Percentiles rank a stretch among this genome's conserved stretches.
phyloP scores from a whole-genome alignment of 2,797 vertebrate genomes.

The Simalia tracyae region DNA sequence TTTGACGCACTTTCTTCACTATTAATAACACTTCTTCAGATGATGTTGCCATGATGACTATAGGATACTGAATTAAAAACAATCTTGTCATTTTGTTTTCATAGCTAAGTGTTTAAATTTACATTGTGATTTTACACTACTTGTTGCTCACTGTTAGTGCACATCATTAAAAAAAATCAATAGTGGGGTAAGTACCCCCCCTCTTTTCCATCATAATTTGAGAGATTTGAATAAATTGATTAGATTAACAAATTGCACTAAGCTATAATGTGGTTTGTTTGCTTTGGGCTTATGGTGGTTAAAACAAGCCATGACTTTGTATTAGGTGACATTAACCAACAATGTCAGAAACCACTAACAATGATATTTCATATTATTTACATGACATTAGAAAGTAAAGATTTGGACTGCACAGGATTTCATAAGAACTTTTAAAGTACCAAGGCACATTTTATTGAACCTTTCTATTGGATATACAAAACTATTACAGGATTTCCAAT shows the following conservation, averaged over 20 bases:
- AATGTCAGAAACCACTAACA: background rate
- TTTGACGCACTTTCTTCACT: constrained; percentile 95
- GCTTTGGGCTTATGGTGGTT: background rate
- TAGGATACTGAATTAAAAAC: constrained; percentile 50
- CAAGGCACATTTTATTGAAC: background rate
- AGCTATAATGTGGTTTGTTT: background rate
- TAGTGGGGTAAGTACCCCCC: background rate
- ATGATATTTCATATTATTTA: background rate
- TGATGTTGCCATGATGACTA: constrained; percentile 88
- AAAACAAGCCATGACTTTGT: background rate
- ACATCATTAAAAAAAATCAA: background rate
- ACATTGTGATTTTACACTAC: background rate
- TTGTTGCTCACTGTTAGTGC: background rate
- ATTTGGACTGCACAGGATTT: background rate
- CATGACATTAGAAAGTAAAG: background rate
- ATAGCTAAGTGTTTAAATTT: background rate
- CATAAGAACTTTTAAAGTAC: background rate
- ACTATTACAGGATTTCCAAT: background rate
- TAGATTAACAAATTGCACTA: background rate
- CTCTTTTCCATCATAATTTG: background rate
- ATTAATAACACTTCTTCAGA: constrained; percentile 97
- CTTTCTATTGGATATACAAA: background rate
- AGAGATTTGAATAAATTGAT: background rate
- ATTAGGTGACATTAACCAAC: background rate
- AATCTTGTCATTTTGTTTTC: background rate